Evolutionary conservation across 2,797 vertebrate species (phyloP).

Genomic region (Loriculus beryllinus): DNA sequence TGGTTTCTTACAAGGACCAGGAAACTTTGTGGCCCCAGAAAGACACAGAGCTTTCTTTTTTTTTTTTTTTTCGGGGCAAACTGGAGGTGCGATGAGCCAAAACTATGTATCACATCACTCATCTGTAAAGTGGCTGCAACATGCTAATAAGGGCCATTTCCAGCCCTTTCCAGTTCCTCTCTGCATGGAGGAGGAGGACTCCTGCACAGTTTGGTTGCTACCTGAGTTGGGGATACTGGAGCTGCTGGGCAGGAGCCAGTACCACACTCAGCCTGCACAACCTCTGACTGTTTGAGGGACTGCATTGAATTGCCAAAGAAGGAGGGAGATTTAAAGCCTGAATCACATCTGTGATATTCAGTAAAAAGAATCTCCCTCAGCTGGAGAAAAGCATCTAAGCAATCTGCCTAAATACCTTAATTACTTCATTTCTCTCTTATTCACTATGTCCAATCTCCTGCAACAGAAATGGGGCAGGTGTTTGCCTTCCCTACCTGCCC

Average conservation of each 20-base stretch:
- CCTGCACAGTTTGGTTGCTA: fast-evolving
- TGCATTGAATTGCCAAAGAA: not conserved
- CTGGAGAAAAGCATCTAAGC: not conserved
- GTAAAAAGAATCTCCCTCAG: not conserved
- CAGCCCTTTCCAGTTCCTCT: fast-evolving
- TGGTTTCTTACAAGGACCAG: not conserved
- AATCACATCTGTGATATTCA: not conserved
- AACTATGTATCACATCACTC: not conserved
- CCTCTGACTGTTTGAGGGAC: not conserved
- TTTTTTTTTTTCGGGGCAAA: not conserved
- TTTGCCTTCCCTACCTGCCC: not conserved
- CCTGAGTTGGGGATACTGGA: not conserved
- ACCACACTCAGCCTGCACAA: not conserved
- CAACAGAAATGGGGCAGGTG: not conserved
- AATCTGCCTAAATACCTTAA: not conserved
- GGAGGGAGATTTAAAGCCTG: not conserved
- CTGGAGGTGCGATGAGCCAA: not conserved
- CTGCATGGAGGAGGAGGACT: fast-evolving
- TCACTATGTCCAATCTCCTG: not conserved
- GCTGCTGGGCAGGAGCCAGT: not conserved
- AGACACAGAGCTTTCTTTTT: fast-evolving
- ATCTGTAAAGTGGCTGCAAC: not conserved
- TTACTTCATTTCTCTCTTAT: not conserved
- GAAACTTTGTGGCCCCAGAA: not conserved
- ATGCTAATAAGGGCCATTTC: fast-evolving